Base-by-base conservation (phyloP, 2,797 vertebrate genomes). In the Dallia pectoralis region DNA sequence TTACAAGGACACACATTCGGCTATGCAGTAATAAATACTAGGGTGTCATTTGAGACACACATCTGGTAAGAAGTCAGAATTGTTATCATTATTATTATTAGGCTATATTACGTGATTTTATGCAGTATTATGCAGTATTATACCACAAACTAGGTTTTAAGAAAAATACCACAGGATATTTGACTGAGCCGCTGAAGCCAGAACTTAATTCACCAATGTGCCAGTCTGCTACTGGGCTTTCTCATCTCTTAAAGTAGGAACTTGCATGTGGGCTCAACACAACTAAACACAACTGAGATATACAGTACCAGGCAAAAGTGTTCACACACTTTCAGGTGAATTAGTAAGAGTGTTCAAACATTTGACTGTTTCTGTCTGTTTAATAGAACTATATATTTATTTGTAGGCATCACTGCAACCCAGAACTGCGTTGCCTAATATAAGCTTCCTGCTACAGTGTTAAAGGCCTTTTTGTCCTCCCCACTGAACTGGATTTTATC, bases 21-120 rank as follows among this genome's bases (percentile, higher is more conserved):
- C 51, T 22, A 18, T 53, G 19, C 5, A 53, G 51, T 53, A 53
- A 19, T 53, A 53, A 8, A n/a, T 7, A 9, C 19, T 22, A 22
- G 51, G 51, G 51, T 53, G n/a, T 2, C 18, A 53, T 53, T 53
- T 53, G n/a, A 7, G 51, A 53, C n/a, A 9, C n/a, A n/a, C 0
- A 0, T 1, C 77, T 76, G 74, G 81, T 83, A 80, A 80, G 86
- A 67, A 62, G 79, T 86, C 81, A 80, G 82, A 73, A 82, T 76
- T 49, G 36, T 40, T 40, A 7, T 40, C 9, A 40, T 40, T 40
- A 40, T 40, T 40, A 40, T 40, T 40, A 84, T 87, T 87, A 84
- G 87, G 85, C 79, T 82, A 85, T 76, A 76, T 87, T 85, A 82
- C 83, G 84, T 72, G 89, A 79, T 88, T 89, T 81, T 88, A 79